Percentiles rank a stretch among this genome's conserved stretches.
Evolutionary conservation across 35 echinoderm and acorn worm genomes (phyloP).

Genomic region (Apostichopus parvimensis): DNA sequence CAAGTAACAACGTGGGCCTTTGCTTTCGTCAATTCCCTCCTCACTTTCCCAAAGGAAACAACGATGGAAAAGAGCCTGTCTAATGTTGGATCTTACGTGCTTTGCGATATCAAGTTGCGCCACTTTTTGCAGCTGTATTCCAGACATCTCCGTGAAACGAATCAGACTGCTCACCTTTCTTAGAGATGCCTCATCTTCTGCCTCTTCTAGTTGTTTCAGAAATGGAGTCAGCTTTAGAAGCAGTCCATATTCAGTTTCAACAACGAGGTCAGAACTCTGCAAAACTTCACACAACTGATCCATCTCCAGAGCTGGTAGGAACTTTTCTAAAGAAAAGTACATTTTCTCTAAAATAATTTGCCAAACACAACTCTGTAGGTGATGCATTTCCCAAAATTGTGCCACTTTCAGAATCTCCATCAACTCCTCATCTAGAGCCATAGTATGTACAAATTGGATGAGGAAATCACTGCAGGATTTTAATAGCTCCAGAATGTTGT

Average conservation of each 20-base stretch:
- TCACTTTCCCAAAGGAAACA: slow-evolving; percentile 23
- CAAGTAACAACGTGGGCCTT: neutral
- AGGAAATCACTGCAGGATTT: neutral
- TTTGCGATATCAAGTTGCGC: neutral
- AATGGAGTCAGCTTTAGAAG: neutral
- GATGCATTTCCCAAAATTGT: neutral
- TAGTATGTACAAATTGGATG: neutral
- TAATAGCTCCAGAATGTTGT: neutral
- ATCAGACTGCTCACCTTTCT: neutral
- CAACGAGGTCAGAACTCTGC: neutral
- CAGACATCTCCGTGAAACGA: slow-evolving; percentile 28
- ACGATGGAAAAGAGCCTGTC: neutral
- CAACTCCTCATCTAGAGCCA: neutral
- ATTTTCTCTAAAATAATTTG: neutral
- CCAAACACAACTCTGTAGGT: neutral
- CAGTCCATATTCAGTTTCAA: neutral
- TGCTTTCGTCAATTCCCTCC: neutral
- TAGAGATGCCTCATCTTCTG: neutral
- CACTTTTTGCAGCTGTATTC: neutral
- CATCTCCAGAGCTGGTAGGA: neutral
- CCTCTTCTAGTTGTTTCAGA: neutral
- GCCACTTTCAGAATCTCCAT: neutral
- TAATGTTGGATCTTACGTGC: neutral
- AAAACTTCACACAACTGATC: neutral
- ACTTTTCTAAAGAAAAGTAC: neutral